Base-by-base conservation (phyloP, 2,888 invertebrate species). In the Brachycybe producta region DNA sequence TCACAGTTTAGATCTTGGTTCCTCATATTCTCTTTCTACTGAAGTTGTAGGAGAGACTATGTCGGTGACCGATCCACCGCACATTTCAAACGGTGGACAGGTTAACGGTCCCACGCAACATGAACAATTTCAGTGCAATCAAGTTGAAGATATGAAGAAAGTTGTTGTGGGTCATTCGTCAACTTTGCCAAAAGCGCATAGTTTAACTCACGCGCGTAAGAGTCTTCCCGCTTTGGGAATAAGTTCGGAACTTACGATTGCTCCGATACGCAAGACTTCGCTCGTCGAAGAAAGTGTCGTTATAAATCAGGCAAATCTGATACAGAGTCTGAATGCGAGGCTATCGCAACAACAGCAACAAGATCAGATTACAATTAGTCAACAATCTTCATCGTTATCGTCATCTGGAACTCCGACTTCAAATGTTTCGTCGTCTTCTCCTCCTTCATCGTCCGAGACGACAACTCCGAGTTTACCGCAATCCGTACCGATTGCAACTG, bases 341-440 rank as follows among this genome's bases (percentile, higher is more conserved):
- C 21, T 53, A 51, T 38, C 53, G 38, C 51, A 36, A 47, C 26
- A 30, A 17, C 46, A 38, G 23, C 46, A 36, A 19, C 46, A 47
- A n/a, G 21, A 13, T 56, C 65, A 67, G 52, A 73, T 69, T 61
- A 78, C 69, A 63, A 53, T 55, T 64, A 45, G 55, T 36, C 39
- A 55, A 45, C 50, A 52, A 19, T 34, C 11, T 19, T 7, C 32
- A 11, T 11, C n/a, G 11, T 11, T n/a, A 11, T 11, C 32, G 32
- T 11, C 32, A 51, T 24, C 40, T 11, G 32, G 11, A 11, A 32
- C 11, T n/a, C n/a, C 32, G n/a, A 32, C 32, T n/a, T 11, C 32
- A 11, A 32, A 11, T n/a, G n/a, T n/a, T 32, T 32, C 45, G 21
- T 19, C 27, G 28, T 28, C 45, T 8, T 45, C 45, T 8, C 34